These are phyloP conservation scores for Dendronephthya gigantea DNA, from an alignment of 64 coral and sea anemone genomes.

Conservation along the genomic window DNA sequence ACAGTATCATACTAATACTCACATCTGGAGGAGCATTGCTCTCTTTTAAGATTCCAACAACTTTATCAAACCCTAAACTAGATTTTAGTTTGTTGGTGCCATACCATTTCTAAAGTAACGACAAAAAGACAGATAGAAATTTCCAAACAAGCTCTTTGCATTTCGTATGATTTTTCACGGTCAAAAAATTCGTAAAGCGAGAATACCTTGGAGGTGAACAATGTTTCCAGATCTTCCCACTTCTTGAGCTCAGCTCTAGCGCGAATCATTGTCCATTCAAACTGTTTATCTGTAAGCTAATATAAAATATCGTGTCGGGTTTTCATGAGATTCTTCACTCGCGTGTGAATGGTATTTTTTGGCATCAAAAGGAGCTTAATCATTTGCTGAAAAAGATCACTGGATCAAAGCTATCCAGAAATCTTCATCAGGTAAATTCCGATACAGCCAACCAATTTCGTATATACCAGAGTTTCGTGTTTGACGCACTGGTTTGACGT, in stretches of 20 bases:
- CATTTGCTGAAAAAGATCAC: too few relatives aligned
- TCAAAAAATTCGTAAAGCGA: not conserved
- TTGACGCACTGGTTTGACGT: too few relatives aligned
- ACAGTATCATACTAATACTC: not conserved
- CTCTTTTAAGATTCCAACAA: not conserved
- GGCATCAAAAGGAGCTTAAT: too few relatives aligned
- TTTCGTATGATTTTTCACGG: not conserved
- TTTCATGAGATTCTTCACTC: too few relatives aligned
- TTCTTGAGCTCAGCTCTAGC: not conserved
- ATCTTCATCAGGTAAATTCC: too few relatives aligned
- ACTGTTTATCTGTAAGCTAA: not conserved
- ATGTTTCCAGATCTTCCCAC: not conserved
- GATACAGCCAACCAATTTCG: too few relatives aligned
- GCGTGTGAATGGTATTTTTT: too few relatives aligned
- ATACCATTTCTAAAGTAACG: not conserved
- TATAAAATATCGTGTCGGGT: not conserved
- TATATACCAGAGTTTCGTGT: too few relatives aligned
- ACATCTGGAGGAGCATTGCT: not conserved
- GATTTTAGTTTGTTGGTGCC: not conserved
- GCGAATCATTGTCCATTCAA: not conserved
- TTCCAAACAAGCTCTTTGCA: too few relatives aligned
- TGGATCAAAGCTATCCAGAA: too few relatives aligned
- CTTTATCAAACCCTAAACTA: constrained; percentile 14
- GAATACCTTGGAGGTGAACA: not conserved
- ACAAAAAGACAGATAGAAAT: not conserved